A percentile compares a stretch with the other conserved stretches of the same genome.
Conservation (phyloP, 2,113 vertebrate species). For the Salvelinus alpinus region DNA sequence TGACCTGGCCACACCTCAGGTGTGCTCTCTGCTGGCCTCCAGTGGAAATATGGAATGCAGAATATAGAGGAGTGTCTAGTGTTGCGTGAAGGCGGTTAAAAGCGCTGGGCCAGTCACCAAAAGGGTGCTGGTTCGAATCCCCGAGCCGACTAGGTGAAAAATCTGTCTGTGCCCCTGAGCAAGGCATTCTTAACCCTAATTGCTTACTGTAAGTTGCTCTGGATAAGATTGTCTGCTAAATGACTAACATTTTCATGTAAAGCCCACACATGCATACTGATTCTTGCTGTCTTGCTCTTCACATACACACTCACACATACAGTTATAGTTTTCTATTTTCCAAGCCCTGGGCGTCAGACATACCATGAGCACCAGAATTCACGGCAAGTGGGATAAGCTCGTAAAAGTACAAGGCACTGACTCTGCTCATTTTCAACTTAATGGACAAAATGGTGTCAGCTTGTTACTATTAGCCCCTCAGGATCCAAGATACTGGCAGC, state of each 20-base stretch:
- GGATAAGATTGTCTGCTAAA: too few species aligned
- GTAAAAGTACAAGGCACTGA: constrained; percentile 69
- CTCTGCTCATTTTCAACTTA: constrained; percentile 74
- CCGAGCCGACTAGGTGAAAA: too few species aligned
- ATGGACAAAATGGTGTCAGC: constrained; percentile 73
- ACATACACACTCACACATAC: constrained; percentile 22
- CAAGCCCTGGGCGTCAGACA: constrained; percentile 64
- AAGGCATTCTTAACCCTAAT: too few species aligned
- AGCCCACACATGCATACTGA: too few species aligned
- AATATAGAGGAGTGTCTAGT: too few species aligned
- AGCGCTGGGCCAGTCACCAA: too few species aligned
- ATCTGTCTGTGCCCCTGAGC: too few species aligned
- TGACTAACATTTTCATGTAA: too few species aligned
- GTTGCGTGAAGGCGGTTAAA: too few species aligned
- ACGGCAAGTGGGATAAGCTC: constrained; percentile 71
- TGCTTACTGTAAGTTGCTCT: too few species aligned
- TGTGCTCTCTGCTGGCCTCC: not conserved
- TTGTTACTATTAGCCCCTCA: constrained; percentile 63
- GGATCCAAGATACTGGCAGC: constrained; percentile 61
- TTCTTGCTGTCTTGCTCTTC: not conserved
- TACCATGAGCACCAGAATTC: constrained; percentile 68
- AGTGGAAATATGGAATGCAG: not conserved
- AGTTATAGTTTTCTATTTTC: constrained; percentile 57
- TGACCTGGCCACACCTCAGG: constrained; percentile 3
- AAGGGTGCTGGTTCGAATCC: too few species aligned